Percentiles rank a stretch among this genome's conserved stretches.
Evolutionary conservation across 2,797 vertebrate species (phyloP).

Genomic region (Enteromius thamalakanensis): DNA sequence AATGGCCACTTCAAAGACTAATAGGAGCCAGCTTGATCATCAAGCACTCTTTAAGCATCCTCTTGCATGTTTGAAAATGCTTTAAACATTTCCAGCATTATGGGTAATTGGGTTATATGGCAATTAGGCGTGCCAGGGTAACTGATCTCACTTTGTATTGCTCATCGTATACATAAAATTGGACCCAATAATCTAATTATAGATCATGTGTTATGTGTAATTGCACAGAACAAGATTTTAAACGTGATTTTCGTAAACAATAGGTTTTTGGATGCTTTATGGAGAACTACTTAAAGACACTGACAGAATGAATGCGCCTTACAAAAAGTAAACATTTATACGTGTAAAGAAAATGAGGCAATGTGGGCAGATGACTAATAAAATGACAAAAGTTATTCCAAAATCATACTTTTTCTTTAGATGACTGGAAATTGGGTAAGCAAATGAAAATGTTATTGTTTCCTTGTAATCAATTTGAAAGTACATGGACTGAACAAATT

Average conservation of each 20-base stretch:
- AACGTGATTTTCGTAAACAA: conserved; percentile 57
- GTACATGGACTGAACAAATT: conserved; percentile 65
- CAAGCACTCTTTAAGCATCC: conserved; percentile 63
- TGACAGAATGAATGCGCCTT: not conserved
- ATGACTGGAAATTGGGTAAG: conserved; percentile 35
- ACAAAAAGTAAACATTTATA: not conserved
- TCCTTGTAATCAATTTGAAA: conserved; percentile 60
- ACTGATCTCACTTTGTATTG: conserved; percentile 67
- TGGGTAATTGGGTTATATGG: conserved; percentile 67
- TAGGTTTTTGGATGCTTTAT: conserved; percentile 43
- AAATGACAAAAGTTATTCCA: not conserved
- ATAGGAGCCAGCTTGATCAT: conserved; percentile 66
- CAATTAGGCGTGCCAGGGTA: conserved; percentile 66
- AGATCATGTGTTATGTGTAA: conserved; percentile 62
- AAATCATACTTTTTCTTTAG: conserved; percentile 34
- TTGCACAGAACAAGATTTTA: conserved; percentile 55
- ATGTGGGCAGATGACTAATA: conserved; percentile 8
- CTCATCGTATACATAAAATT: conserved; percentile 65
- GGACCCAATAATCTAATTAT: conserved; percentile 65
- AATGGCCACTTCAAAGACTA: conserved; percentile 69
- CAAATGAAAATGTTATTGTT: conserved; percentile 61
- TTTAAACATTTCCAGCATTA: conserved; percentile 69
- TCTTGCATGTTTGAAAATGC: conserved; percentile 66
- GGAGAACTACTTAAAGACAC: conserved; percentile 31
- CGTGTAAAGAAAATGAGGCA: not conserved